phyloP scores from a whole-genome alignment of 2,888 invertebrate genomes.

The Cosmia pyralina region DNA sequence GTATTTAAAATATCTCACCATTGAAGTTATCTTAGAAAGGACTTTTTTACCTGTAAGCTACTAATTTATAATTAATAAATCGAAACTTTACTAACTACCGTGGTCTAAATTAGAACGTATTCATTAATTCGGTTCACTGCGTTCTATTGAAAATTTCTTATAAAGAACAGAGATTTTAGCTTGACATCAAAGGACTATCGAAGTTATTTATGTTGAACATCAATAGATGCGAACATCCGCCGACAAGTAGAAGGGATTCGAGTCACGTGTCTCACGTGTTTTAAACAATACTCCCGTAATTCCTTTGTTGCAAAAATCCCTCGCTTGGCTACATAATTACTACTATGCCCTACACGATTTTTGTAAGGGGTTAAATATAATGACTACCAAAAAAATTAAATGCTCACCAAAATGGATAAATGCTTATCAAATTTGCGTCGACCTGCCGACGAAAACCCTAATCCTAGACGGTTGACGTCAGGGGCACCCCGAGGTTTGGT shows the following conservation, averaged over 20 bases:
- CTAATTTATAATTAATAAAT: background rate
- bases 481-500: too few relatives aligned
- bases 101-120: background rate
- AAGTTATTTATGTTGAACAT: conserved; percentile 1
- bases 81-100: too few relatives aligned
- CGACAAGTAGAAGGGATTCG: background rate
- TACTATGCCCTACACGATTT: background rate
- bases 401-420: too few relatives aligned
- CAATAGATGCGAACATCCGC: background rate
- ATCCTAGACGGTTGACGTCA: too few relatives aligned
- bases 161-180: background rate
- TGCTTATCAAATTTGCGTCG: too few relatives aligned
- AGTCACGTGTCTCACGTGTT: background rate
- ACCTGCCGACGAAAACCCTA: too few relatives aligned
- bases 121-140: too few relatives aligned
- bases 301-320: background rate
- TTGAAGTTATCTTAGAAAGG: background rate
- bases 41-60: background rate
- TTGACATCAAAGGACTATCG: background rate
- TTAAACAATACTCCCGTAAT: background rate
- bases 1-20: background rate
- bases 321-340: background rate
- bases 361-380: too few relatives aligned
- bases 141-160: background rate
- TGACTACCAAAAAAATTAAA: too few relatives aligned